Evolutionary conservation across 35 echinoderm and acorn worm species (phyloP).

Genomic region (Holothuria glaberrima): DNA sequence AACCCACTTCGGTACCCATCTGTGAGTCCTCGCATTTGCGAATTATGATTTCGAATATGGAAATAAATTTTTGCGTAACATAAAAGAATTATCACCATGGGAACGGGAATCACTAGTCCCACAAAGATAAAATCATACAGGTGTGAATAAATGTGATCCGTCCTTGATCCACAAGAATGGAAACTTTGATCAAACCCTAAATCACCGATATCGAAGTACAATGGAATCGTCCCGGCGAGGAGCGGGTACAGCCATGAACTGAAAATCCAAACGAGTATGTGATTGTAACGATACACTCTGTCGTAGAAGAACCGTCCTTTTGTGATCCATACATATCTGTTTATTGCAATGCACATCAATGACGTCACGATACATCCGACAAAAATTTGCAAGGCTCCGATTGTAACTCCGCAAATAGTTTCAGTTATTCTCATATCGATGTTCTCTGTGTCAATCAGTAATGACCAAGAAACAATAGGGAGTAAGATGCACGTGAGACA

Average conservation of each 20-base stretch:
- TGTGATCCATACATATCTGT: not conserved
- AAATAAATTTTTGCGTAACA: conserved; percentile 6
- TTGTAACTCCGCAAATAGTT: conserved; percentile 10
- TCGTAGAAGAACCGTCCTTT: not conserved
- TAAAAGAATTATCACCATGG: not conserved
- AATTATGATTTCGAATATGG: not conserved
- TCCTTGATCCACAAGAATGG: not conserved
- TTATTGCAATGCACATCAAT: conserved; percentile 6
- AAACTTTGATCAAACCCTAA: not conserved
- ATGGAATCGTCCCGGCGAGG: not conserved
- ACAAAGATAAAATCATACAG: not conserved
- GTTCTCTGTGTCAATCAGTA: not conserved
- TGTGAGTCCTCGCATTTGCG: not conserved
- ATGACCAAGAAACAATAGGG: not conserved
- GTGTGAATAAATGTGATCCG: not conserved
- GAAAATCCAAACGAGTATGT: not conserved
- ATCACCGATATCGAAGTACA: not conserved
- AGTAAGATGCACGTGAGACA: not conserved
- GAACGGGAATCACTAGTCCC: not conserved
- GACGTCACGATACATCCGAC: not conserved
- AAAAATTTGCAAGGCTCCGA: not conserved
- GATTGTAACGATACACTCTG: not conserved
- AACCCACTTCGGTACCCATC: not conserved
- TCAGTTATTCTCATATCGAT: not conserved
- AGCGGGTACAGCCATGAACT: not conserved